Percentiles rank a stretch among this genome's conserved stretches.
phyloP scores from a whole-genome alignment of 2,797 vertebrate genomes.

The Pseudocheirus occidentalis region DNA sequence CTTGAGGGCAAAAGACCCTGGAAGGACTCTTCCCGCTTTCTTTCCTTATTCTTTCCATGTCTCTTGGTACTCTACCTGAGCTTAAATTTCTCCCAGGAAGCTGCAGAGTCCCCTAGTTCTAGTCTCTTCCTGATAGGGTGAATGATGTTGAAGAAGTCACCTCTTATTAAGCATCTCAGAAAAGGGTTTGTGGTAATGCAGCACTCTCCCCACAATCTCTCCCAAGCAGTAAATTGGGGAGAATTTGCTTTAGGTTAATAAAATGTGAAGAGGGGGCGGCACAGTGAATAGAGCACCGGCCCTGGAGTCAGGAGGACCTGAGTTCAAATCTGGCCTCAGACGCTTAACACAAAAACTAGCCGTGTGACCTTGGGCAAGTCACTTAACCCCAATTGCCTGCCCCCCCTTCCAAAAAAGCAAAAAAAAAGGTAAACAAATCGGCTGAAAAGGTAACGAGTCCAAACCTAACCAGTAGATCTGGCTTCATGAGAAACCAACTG shows the following conservation, averaged over 20 bases:
- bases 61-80: neutral
- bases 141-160: constrained; percentile 55
- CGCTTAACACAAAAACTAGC: too few species aligned
- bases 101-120: neutral
- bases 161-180: constrained; percentile 51
- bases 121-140: neutral
- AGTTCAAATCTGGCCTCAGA: too few species aligned
- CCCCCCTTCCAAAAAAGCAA: too few species aligned
- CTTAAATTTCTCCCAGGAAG: neutral
- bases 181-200: constrained; percentile 60
- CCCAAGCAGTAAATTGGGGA: constrained; percentile 55
- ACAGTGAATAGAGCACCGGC: too few species aligned
- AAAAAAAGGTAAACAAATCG: constrained; percentile 38
- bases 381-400: too few species aligned
- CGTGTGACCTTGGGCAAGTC: too few species aligned
- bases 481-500: constrained; percentile 57
- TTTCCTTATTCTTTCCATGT: neutral
- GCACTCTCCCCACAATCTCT: constrained; percentile 55
- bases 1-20: neutral
- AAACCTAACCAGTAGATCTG: constrained; percentile 19
- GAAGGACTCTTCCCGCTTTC: neutral
- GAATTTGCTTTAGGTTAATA: constrained; percentile 63
- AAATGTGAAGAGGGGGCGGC: constrained; percentile 31
- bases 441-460: constrained; percentile 64
- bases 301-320: too few species aligned